phyloP scores from a whole-genome alignment of 2,888 invertebrate genomes.

The Pterostichus madidus region DNA sequence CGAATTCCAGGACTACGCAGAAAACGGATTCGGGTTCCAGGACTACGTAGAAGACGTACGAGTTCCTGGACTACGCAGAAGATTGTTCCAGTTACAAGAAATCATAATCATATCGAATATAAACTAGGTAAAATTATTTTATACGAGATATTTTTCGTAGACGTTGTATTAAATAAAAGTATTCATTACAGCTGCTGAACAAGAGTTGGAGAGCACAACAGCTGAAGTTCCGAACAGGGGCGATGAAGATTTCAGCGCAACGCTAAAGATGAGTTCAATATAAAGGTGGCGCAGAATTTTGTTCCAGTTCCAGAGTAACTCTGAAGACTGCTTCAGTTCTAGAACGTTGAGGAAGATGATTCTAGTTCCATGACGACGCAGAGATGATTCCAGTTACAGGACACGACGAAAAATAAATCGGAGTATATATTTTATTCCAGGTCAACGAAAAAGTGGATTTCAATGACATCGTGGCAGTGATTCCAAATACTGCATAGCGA shows the following conservation, averaged over 20 bases:
- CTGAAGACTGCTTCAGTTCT: slow-evolving; percentile 12
- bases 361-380: too few species aligned
- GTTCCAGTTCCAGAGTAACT: slow-evolving; percentile 3
- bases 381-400: too few species aligned
- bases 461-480: not conserved
- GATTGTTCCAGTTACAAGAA: not conserved
- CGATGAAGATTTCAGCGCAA: not conserved
- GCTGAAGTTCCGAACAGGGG: not conserved
- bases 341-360: slow-evolving; percentile 22
- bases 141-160: too few species aligned
- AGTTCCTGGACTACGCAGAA: slow-evolving; percentile 10
- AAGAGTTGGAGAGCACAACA: too few species aligned
- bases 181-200: too few species aligned
- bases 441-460: not conserved
- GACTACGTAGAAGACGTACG: slow-evolving; percentile 26
- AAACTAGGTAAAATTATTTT: too few species aligned
- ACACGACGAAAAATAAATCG: too few species aligned
- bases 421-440: too few species aligned
- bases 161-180: too few species aligned
- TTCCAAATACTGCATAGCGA: not conserved
- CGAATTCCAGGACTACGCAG: not conserved
- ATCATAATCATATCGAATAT: too few species aligned
- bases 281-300: slow-evolving; percentile 3
- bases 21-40: not conserved
- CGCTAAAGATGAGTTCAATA: not conserved